Conservation (phyloP, 1,140 invertebrate genomes). For the Hyphantria cunea region DNA sequence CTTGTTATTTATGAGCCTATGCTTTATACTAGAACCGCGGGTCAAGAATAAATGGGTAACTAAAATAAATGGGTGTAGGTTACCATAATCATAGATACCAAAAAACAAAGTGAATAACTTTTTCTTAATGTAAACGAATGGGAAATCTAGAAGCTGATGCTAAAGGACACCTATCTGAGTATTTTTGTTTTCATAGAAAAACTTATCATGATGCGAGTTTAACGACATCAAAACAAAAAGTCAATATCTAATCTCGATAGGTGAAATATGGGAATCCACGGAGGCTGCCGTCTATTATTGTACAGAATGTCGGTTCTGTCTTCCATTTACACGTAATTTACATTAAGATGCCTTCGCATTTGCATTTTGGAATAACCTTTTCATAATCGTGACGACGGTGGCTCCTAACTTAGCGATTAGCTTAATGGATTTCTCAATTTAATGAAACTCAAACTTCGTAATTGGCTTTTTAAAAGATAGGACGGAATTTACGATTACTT, state of each 20-base stretch:
- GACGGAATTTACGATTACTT: slow-evolving; percentile 50
- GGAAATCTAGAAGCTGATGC: slow-evolving; percentile 48
- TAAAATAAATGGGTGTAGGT: slow-evolving; percentile 72
- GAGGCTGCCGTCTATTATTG: slow-evolving; percentile 48
- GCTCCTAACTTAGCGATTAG: slow-evolving; percentile 64
- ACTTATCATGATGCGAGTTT: slow-evolving; percentile 41
- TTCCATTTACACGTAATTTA: slow-evolving; percentile 69
- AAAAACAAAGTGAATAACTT: slow-evolving; percentile 44
- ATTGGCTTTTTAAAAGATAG: slow-evolving; percentile 69
- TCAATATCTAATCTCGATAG: slow-evolving; percentile 59
- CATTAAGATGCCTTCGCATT: slow-evolving; percentile 68
- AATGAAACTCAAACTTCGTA: slow-evolving; percentile 67
- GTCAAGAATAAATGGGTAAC: slow-evolving; percentile 76
- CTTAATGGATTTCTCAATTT: slow-evolving; percentile 75
- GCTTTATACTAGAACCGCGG: slow-evolving; percentile 73
- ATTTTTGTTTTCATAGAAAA: slow-evolving; percentile 40
- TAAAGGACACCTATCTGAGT: slow-evolving; percentile 51
- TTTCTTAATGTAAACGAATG: slow-evolving; percentile 64
- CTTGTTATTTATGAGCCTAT: slow-evolving; percentile 78
- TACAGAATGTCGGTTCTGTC: slow-evolving; percentile 53
- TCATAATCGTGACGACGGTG: slow-evolving; percentile 68
- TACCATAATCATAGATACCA: slow-evolving; percentile 71
- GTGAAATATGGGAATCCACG: slow-evolving; percentile 59
- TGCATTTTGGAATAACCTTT: slow-evolving; percentile 68
- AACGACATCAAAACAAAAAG: slow-evolving; percentile 46